A percentile compares a stretch with the other conserved stretches of the same genome.
These are phyloP conservation scores for Ruditapes philippinarum DNA, from an alignment of 1,140 invertebrate genomes.

Conservation along the genomic window DNA sequence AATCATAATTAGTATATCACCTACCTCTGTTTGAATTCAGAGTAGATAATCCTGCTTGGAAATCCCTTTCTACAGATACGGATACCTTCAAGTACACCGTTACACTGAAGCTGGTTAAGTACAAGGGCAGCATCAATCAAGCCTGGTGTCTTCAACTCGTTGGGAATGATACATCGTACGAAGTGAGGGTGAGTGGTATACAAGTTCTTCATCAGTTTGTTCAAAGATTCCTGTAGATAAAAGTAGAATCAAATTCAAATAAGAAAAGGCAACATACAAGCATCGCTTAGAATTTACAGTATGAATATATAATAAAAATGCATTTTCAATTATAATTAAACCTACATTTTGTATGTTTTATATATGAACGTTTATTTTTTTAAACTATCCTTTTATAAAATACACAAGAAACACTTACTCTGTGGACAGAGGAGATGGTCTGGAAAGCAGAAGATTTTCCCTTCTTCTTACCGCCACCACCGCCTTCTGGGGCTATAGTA, in stretches of 20 bases:
- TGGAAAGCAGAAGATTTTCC: constrained; percentile 94
- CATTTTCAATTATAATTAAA: too few relatives aligned
- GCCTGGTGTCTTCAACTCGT: constrained; percentile 97
- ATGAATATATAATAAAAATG: too few relatives aligned
- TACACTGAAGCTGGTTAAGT: constrained; percentile 99
- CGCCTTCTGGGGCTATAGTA: constrained; percentile 12
- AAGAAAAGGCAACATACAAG: too few relatives aligned
- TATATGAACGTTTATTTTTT: too few relatives aligned
- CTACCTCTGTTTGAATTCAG: constrained; percentile 98
- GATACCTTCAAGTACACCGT: constrained; percentile 99
- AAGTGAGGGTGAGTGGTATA: constrained; percentile 99
- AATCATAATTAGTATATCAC: too few relatives aligned
- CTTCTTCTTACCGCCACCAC: constrained; percentile 75
- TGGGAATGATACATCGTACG: constrained; percentile 99
- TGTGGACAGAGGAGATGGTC: constrained; percentile 92
- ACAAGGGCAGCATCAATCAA: constrained; percentile 99
- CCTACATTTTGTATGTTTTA: too few relatives aligned
- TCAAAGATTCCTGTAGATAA: constrained; percentile 74
- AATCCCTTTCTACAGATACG: constrained; percentile 99
- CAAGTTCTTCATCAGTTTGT: constrained; percentile 95
- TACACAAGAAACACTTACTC: too few relatives aligned
- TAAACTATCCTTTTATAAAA: too few relatives aligned
- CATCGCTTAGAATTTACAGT: too few relatives aligned
- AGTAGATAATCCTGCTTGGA: constrained; percentile 99
- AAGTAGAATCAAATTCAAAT: not conserved